Base-by-base conservation (phyloP, 2,888 invertebrate genomes). In the Apoda limacodes region DNA sequence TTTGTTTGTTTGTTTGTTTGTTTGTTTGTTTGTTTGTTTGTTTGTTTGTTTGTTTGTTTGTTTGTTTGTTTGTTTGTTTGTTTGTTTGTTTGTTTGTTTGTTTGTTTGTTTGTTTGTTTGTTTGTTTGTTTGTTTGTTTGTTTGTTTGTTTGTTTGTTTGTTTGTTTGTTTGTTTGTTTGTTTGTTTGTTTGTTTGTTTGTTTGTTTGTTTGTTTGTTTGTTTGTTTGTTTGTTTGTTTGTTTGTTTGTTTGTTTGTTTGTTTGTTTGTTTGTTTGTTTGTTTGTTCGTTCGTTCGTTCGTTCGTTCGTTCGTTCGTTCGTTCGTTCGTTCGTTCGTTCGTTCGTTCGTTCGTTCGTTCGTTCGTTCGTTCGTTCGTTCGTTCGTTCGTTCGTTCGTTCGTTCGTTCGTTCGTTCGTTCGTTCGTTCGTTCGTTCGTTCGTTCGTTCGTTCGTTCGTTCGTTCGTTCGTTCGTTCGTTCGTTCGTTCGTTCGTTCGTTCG, bases 11-110 rank as follows among this genome's bases (percentile, higher is more conserved):
- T n/a, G n/a, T n/a, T n/a, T n/a, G n/a, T n/a, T n/a, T n/a, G n/a
- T n/a, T 22, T 22, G 9, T 22, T 22, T n/a, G 22, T 22, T 22
- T 4, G 22, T 22, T 22, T n/a, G 22, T 22, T 22, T 4, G 22
- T 22, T 22, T n/a, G 22, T 22, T 22, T 4, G 22, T 22, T 22
- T n/a, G 22, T 22, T 22, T 4, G 22, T 22, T 22, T n/a, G 22
- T 22, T 22, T 4, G 22, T 22, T 22, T n/a, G 22, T 22, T 22
- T 4, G 22, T 22, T 22, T n/a, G 22, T 22, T 22, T 4, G 22
- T 22, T 22, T n/a, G 22, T 22, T 22, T 4, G 22, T 22, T 22
- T n/a, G 22, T 22, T 22, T 4, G 22, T 22, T 22, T n/a, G 22
- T 22, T 22, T 4, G 22, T 22, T 22, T n/a, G 22, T 22, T 22